phyloP scores from a whole-genome alignment of 2,888 invertebrate species.

The Drosophila koepferae region DNA sequence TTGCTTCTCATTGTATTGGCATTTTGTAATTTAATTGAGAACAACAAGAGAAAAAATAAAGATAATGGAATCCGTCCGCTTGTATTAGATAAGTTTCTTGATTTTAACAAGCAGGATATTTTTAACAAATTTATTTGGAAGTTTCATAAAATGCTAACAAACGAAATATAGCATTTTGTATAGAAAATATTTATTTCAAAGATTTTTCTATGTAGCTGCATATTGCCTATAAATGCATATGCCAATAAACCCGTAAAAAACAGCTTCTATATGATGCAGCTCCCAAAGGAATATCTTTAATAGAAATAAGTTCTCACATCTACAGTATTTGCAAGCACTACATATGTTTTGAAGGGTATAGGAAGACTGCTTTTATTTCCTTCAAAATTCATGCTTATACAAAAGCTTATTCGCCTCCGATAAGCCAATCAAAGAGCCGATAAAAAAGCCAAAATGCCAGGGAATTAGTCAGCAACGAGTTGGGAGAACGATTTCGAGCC shows the following conservation, averaged over 20 bases:
- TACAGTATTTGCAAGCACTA: too few relatives aligned
- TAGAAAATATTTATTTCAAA: too few relatives aligned
- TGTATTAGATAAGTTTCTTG: too few relatives aligned
- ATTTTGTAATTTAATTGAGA: slow-evolving; percentile 29
- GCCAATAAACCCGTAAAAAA: background rate
- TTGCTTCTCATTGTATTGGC: slow-evolving; percentile 14
- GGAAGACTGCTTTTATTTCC: background rate
- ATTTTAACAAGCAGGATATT: too few relatives aligned
- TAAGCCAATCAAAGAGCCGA: slow-evolving; percentile 29
- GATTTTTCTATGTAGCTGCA: too few relatives aligned
- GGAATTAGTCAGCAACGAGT: slow-evolving; percentile 51
- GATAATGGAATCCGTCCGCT: too few relatives aligned
- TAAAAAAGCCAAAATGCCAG: slow-evolving; percentile 41
- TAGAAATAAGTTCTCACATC: background rate
- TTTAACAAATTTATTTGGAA: too few relatives aligned
- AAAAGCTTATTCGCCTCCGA: slow-evolving; percentile 18
- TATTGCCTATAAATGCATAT: too few relatives aligned
- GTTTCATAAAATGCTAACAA: too few relatives aligned
- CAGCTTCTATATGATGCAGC: slow-evolving; percentile 30
- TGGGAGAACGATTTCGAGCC: slow-evolving; percentile 44
- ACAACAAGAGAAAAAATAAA: background rate
- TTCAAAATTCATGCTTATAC: background rate
- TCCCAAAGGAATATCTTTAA: background rate
- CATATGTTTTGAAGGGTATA: background rate
- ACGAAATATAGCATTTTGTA: too few relatives aligned